Evolutionary conservation across 2,888 invertebrate species (phyloP).

Genomic region (Eugnorisma glareosa): DNA sequence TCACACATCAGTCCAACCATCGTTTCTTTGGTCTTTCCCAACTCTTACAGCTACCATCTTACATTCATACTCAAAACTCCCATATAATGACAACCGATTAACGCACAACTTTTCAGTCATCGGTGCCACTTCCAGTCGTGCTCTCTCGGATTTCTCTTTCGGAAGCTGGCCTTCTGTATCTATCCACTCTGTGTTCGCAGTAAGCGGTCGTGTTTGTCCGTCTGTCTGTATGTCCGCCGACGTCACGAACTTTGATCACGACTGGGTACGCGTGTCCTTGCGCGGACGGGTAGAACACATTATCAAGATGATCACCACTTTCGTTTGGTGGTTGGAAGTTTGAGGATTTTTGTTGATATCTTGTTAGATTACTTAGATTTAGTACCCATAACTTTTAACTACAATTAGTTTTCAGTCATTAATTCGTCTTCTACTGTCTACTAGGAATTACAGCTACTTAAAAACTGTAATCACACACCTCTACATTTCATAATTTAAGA

Average conservation of each 20-base stretch:
- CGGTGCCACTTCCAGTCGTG: not conserved
- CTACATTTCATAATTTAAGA: not conserved
- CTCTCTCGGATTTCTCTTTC: not conserved
- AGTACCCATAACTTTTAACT: too few species aligned
- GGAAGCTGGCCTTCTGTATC: conserved; percentile 11
- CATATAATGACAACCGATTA: not conserved
- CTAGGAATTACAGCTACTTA: not conserved
- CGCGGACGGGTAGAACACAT: conserved; percentile 45
- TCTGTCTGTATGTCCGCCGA: conserved; percentile 65
- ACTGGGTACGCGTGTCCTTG: conserved; percentile 67
- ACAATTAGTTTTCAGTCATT: not conserved
- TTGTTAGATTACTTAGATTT: not conserved
- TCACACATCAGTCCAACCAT: not conserved
- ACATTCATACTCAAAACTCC: not conserved
- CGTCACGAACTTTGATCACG: conserved; percentile 70
- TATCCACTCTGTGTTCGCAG: not conserved
- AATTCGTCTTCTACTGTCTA: not conserved
- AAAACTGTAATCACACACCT: not conserved
- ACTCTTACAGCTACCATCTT: not conserved
- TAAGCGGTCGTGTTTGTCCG: conserved; percentile 62
- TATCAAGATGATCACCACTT: conserved; percentile 55
- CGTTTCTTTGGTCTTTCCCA: not conserved
- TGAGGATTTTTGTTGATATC: not conserved
- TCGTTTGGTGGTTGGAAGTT: conserved; percentile 40
- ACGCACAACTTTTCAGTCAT: not conserved